Evolutionary conservation across 2,888 invertebrate genomes (phyloP), one percentile per base, ranked within the genome.

Genomic region (Desoria tigrina): DNA sequence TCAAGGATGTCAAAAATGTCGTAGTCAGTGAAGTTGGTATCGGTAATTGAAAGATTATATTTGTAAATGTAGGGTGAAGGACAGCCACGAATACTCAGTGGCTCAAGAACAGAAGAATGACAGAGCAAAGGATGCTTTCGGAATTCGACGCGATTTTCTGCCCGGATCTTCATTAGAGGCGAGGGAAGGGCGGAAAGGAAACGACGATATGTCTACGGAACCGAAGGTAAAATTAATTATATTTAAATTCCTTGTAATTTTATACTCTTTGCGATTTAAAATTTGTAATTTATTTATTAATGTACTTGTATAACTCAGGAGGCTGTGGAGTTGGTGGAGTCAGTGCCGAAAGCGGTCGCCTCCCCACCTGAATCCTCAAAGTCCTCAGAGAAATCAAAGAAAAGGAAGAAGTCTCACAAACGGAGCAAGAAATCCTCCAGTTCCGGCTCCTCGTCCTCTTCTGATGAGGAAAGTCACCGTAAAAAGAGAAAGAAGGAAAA

Each of bases 31-130:
- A n/a, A 9, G 9, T 9, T 11, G 16, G 9, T 39, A 16, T 11
- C 39, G 9, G 39, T 39, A 9, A 39, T 39, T 39, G 16, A 16
- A 11, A 11, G 39, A 39, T 53, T 45, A n/a, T 6, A 45, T 45
- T 45, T 21, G 45, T 18, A 6, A 11, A 45, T 63, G 37, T 83
- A 94, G 94, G 82, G 93, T 93, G 69, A 91, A 91, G 69, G 96
- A 95, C 80, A 95, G 94, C 54, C 97, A 98, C 83, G 93, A 95
- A 81, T 88, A 94, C 73, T 96, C 97, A 1, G 94, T 94, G 81
- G 95, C 96, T 26, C 95, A 95, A 80, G 91, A 92, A 78, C 92
- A 93, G 81, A 96, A 96, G 82, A 97, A 97, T 84, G 92, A 92
- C 1, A 88, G 90, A 63, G 84, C 97, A 68, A 88, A 94, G 61